Evolutionary conservation across 2,888 invertebrate genomes (phyloP), one percentile per base, ranked within the genome.

Genomic region (Temnothorax rugatulus): DNA sequence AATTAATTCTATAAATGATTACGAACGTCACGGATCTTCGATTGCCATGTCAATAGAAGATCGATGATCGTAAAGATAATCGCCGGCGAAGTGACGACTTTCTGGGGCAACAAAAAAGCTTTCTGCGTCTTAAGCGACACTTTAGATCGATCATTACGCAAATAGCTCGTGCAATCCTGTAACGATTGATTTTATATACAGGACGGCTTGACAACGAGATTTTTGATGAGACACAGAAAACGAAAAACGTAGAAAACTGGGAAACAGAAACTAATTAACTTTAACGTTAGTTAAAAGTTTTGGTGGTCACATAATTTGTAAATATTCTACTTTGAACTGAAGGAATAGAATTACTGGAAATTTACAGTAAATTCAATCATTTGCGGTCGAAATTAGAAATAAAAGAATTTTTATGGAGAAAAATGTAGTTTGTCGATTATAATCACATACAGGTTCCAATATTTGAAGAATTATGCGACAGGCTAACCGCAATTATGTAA

Each of bases 61-160:
- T 69, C 18, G 44, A 47, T 68, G n/a, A 57, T 54, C 7, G 15
- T 21, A 15, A 29, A 29, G 4, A 44, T 25, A 15, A 68, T 68
- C 2, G 13, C 18, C 18, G 76, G 21, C 25, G 18, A 74, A 75
- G 21, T 15, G 29, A 4, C 41, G 68, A 29, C 7, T 44, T 68
- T 44, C 34, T 41, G 8, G 11, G 25, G 2, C 57, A 13, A 15
- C 38, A 57, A 68, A 69, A 76, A 68, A 11, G 15, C 44, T 5
- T 54, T n/a, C n/a, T 63, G 44, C 21, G 44, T 57, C n/a, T 47
- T 11, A 79, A 21, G 38, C 18, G 25, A 50, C 0, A 52, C 44
- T 52, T 66, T 68, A 52, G 25, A 21, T 57, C 34, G 15, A 18
- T 69, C 34, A 34, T 69, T 68, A 79, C 47, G 69, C 71, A 79